Percentiles rank a stretch among this genome's conserved stretches.
phyloP scores from a whole-genome alignment of 1,140 invertebrate genomes.

The Spodoptera frugiperda region DNA sequence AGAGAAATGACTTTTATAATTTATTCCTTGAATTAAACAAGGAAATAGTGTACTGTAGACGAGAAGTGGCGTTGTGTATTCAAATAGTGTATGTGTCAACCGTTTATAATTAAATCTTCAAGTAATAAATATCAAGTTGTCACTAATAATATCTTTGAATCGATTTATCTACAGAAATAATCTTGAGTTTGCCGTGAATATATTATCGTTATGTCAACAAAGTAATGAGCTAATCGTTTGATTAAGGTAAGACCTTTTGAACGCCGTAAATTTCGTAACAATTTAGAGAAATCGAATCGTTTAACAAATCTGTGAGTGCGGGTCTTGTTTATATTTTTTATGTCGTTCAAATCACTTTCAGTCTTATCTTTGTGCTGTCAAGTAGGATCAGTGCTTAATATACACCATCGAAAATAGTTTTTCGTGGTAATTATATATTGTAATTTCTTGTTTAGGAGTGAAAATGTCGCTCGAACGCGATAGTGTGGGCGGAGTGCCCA shows the following conservation, averaged over 20 bases:
- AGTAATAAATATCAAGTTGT: conserved; percentile 50
- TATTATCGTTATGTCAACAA: conserved; percentile 72
- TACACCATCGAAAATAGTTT: neutral
- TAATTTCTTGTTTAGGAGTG: conserved; percentile 2
- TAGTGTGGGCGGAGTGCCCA: conserved; percentile 69
- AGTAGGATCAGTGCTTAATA: neutral
- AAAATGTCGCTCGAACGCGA: conserved; percentile 79
- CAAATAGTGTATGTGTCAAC: neutral
- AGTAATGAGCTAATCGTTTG: conserved; percentile 74
- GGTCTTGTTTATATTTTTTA: conserved; percentile 44
- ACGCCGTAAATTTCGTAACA: neutral
- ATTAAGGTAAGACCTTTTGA: conserved; percentile 61
- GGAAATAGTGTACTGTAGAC: conserved; percentile 23
- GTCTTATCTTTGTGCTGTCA: conserved; percentile 4
- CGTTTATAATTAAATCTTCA: conserved; percentile 25
- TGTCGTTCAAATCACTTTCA: conserved; percentile 14
- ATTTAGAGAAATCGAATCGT: neutral
- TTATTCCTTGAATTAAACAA: conserved; percentile 48
- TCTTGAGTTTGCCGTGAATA: conserved; percentile 66
- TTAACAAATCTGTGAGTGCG: neutral
- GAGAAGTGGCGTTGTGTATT: neutral
- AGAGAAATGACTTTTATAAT: conserved; percentile 56
- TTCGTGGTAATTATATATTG: conserved; percentile 1
- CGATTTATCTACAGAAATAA: conserved; percentile 78
- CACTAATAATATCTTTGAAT: conserved; percentile 68